Evolutionary conservation across 2,113 vertebrate genomes (phyloP).

Genomic region (Uropsilus gracilis): DNA sequence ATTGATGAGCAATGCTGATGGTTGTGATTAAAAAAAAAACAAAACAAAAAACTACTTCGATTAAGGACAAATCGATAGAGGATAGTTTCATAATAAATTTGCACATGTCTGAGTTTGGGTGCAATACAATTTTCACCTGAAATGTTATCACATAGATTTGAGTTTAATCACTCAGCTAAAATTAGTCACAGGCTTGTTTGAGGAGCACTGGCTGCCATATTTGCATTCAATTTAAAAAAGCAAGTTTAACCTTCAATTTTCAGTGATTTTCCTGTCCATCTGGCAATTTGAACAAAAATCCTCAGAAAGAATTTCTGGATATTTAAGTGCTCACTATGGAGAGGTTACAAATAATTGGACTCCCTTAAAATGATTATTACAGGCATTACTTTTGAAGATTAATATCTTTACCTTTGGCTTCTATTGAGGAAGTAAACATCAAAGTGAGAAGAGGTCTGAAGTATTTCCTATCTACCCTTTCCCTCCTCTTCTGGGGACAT

Average conservation of each 20-base stretch:
- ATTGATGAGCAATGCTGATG: slow-evolving; percentile 61
- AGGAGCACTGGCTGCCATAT: slow-evolving; percentile 76
- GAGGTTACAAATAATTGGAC: slow-evolving; percentile 60
- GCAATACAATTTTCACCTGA: slow-evolving; percentile 51
- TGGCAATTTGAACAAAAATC: slow-evolving; percentile 73
- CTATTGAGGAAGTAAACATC: slow-evolving; percentile 80
- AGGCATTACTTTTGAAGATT: slow-evolving; percentile 78
- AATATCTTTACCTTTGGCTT: slow-evolving; percentile 86
- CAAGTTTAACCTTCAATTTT: slow-evolving; percentile 50
- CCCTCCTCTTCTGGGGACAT: neutral
- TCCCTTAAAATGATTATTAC: slow-evolving; percentile 73
- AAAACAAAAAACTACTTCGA: too few species aligned
- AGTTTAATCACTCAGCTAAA: slow-evolving; percentile 77
- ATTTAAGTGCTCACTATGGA: slow-evolving; percentile 80
- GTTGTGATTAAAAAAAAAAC: slow-evolving; percentile 59
- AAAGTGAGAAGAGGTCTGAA: slow-evolving; percentile 51
- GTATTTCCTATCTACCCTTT: neutral
- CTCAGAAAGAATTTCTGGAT: slow-evolving; percentile 83
- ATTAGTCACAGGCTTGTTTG: slow-evolving; percentile 65
- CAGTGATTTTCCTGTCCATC: slow-evolving; percentile 61
- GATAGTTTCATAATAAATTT: slow-evolving; percentile 49
- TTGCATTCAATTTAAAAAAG: slow-evolving; percentile 75
- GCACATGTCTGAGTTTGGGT: slow-evolving; percentile 65
- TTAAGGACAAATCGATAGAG: slow-evolving; percentile 58
- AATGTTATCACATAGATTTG: slow-evolving; percentile 52